Conservation (phyloP, 2,888 invertebrate genomes). For the Cephus spinipes region DNA sequence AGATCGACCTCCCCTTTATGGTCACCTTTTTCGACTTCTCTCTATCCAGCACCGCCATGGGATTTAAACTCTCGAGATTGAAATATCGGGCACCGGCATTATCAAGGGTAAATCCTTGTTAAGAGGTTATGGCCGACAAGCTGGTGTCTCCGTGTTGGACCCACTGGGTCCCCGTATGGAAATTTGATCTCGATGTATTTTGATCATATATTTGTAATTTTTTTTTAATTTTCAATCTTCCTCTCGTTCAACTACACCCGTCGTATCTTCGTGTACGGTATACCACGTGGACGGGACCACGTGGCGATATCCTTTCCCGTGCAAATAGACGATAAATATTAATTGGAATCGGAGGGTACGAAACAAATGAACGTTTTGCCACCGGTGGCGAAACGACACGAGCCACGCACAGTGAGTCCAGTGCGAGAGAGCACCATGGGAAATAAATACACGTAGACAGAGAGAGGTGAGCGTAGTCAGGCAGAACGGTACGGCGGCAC, state of each 20-base stretch:
- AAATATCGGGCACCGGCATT: slow-evolving; percentile 10
- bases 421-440: not conserved
- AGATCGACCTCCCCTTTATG: not conserved
- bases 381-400: slow-evolving; percentile 42
- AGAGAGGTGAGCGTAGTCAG: slow-evolving; percentile 28
- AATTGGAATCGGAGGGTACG: slow-evolving; percentile 46
- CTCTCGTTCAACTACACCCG: not conserved
- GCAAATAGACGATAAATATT: slow-evolving; percentile 48
- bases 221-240: not conserved
- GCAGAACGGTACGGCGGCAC: slow-evolving; percentile 38
- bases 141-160: not conserved
- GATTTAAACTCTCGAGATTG: slow-evolving; percentile 11
- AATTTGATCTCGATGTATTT: not conserved
- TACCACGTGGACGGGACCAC: not conserved
- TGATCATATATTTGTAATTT: not conserved
- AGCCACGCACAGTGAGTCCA: slow-evolving; percentile 20
- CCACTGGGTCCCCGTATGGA: not conserved
- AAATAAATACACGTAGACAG: not conserved
- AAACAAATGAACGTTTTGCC: slow-evolving; percentile 44
- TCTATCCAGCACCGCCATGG: not conserved
- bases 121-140: not conserved
- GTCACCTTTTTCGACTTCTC: slow-evolving; percentile 13
- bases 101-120: not conserved
- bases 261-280: not conserved
- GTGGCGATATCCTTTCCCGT: slow-evolving; percentile 14